A percentile compares a stretch with the other conserved stretches of the same genome.
Conservation (phyloP, 2,797 vertebrate species). For the Liparis tanakae region DNA sequence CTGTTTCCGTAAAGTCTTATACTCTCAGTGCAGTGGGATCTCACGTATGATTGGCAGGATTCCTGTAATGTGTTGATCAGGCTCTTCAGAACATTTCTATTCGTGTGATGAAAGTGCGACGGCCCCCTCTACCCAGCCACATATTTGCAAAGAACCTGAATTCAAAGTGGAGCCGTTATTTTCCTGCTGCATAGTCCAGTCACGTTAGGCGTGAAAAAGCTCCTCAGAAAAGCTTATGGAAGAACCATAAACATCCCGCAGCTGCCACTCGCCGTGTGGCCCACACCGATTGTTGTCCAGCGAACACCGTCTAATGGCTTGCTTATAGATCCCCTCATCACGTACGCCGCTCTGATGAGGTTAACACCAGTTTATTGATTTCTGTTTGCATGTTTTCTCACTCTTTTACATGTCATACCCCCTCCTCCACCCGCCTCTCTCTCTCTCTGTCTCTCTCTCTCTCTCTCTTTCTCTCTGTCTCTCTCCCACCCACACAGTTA, state of each 20-base stretch:
- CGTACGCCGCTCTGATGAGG: slow-evolving; percentile 78
- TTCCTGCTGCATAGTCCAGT: slow-evolving; percentile 77
- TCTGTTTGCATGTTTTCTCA: slow-evolving; percentile 84
- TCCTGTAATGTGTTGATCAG: slow-evolving; percentile 18
- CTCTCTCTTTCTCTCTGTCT: slow-evolving; percentile 11
- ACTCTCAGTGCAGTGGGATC: not conserved
- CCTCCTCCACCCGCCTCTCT: slow-evolving; percentile 15
- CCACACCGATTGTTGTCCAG: slow-evolving; percentile 67
- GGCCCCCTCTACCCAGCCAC: slow-evolving; percentile 31
- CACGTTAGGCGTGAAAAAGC: slow-evolving; percentile 83
- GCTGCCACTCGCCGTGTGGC: slow-evolving; percentile 73
- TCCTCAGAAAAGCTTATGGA: slow-evolving; percentile 83
- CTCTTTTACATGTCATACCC: slow-evolving; percentile 75
- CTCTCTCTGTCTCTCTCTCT: not conserved
- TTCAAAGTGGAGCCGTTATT: slow-evolving; percentile 67
- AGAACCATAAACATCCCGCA: slow-evolving; percentile 83
- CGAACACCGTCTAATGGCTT: slow-evolving; percentile 78
- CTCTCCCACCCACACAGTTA: slow-evolving; percentile 66
- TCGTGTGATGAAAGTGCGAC: slow-evolving; percentile 48
- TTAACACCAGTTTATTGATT: slow-evolving; percentile 88
- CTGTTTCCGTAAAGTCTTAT: slow-evolving; percentile 7
- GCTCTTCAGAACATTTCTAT: slow-evolving; percentile 31
- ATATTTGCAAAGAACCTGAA: slow-evolving; percentile 65
- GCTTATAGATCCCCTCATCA: slow-evolving; percentile 83
- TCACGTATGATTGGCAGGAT: slow-evolving; percentile 33